Evolutionary conservation across 2,797 vertebrate genomes (phyloP).

Genomic region (Pachyuromys duprasi): DNA sequence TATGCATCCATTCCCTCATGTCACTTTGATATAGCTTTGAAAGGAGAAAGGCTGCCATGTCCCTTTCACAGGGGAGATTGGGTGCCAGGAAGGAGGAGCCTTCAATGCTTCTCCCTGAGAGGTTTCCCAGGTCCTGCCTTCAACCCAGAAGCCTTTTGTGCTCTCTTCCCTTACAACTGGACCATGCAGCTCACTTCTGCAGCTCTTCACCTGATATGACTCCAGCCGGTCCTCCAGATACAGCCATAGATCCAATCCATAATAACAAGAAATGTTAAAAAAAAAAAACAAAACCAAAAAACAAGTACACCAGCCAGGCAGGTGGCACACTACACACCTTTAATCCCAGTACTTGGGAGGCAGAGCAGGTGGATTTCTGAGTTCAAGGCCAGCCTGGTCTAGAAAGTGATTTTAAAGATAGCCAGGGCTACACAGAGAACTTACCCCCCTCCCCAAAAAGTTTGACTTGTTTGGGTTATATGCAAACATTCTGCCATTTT

Average conservation of each 20-base stretch:
- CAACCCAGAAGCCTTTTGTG: background rate
- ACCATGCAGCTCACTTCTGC: fast-evolving
- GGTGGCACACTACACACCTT: too few species aligned
- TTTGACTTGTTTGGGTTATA: too few species aligned
- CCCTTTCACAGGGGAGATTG: background rate
- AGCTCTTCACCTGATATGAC: background rate
- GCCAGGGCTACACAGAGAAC: too few species aligned
- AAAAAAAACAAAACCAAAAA: too few species aligned
- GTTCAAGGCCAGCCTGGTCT: too few species aligned
- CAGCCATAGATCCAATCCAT: background rate
- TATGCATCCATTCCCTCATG: background rate
- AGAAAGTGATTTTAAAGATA: too few species aligned
- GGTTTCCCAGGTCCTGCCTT: background rate
- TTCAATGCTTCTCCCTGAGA: background rate
- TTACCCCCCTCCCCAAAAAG: too few species aligned
- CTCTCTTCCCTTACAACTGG: background rate
- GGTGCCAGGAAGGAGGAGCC: background rate
- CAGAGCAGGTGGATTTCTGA: too few species aligned
- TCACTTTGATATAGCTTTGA: background rate
- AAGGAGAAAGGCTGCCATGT: background rate
- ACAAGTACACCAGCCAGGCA: too few species aligned
- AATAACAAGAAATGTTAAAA: background rate
- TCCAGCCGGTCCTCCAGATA: background rate
- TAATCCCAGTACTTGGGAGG: too few species aligned
- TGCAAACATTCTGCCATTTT: background rate